Evolutionary conservation across 1,140 invertebrate genomes (phyloP), one percentile per base, ranked within the genome.

Genomic region (Chionoecetes opilio): DNA sequence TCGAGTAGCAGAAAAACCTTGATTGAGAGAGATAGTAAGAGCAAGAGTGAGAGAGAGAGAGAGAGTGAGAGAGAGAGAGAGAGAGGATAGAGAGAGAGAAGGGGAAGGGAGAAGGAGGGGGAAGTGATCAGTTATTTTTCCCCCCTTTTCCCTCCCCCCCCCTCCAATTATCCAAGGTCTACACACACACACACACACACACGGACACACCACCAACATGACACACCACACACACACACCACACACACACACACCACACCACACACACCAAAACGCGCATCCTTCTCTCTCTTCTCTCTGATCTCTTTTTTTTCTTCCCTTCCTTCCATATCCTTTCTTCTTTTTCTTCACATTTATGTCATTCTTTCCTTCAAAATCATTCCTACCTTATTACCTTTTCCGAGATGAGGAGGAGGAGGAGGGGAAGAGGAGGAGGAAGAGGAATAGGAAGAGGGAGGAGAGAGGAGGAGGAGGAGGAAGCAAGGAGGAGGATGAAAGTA

Each of bases 181-280:
- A 75, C 63, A 75, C 63, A 75, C 63, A 75, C 63, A 75, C 63
- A 75, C 63, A 75, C 63, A 75, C 63, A 75, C 63, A 75, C 63
- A 75, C 63, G n/a, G 21, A 75, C 63, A 75, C 63, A 75, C 63
- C 63, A 75, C 63, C 26, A 17, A 75, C 63, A 75, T 26, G n/a
- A 75, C 63, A 75, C 63, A 75, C 63, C 63, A 75, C 63, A 75
- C 63, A 75, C 63, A 75, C 63, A 75, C 63, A 75, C 63, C 63
- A 75, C 63, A 75, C 63, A 75, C 63, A 75, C 53, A 63, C 53
- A 63, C 53, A 63, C 21, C 53, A 63, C 21, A 41, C 38, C 38
- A 41, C 38, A 41, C 46, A 53, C 46, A 53, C 46, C 46, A 53
- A 17, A 53, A 9, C 46, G 21, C 21, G 11, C 41, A 6, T 46